phyloP scores from a whole-genome alignment of 2,113 vertebrate genomes.

The Athene noctua region DNA sequence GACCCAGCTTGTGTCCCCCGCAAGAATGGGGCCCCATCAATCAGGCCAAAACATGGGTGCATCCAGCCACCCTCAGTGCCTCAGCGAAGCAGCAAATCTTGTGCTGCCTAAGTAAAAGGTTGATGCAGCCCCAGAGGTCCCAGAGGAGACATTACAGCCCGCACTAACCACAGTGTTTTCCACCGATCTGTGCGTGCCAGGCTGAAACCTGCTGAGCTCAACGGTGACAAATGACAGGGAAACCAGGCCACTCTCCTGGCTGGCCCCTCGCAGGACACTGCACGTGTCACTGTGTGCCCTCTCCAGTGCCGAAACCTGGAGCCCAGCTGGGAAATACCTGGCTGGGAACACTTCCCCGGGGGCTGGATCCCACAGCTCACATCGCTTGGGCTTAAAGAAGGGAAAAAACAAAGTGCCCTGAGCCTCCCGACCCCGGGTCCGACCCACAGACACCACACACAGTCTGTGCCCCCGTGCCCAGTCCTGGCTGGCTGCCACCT shows the following conservation, averaged over 20 bases:
- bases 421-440: not conserved
- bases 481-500: not conserved
- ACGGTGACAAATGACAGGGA: not conserved
- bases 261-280: not conserved
- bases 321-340: not conserved
- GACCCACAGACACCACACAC: not conserved
- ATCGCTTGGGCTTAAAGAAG: not conserved
- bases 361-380: not conserved
- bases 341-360: not conserved
- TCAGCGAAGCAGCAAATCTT: not conserved
- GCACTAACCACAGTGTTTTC: not conserved
- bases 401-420: not conserved
- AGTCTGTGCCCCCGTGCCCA: fast-evolving
- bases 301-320: not conserved
- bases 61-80: not conserved
- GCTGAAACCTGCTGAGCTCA: not conserved
- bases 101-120: not conserved
- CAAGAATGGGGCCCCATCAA: not conserved
- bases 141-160: not conserved
- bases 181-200: not conserved
- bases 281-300: fast-evolving
- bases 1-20: not conserved
- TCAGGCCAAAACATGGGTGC: not conserved
- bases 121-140: not conserved
- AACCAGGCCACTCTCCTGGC: not conserved